A percentile compares a stretch with the other conserved stretches of the same genome.
Evolutionary conservation across 2,888 invertebrate species (phyloP).

Genomic region (Rhamphomyia laevipes): DNA sequence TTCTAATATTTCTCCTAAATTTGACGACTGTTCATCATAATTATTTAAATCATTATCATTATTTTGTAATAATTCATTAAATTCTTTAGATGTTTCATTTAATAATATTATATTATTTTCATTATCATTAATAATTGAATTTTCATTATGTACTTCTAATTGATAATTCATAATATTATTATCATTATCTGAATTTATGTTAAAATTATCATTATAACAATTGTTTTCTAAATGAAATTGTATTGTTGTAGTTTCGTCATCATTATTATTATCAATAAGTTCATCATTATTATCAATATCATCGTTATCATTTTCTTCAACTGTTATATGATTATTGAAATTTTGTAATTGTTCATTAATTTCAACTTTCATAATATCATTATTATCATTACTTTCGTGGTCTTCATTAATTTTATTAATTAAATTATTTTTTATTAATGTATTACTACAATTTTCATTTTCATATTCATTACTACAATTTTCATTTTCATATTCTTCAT

Average conservation of each 20-base stretch:
- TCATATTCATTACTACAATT: not conserved
- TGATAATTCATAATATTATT: too few species aligned
- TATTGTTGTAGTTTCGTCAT: not conserved
- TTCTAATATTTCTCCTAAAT: not conserved
- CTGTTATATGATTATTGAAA: not conserved
- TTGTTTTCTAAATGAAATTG: too few species aligned
- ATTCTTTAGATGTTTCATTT: too few species aligned
- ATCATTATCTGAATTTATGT: too few species aligned
- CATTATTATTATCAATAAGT: not conserved
- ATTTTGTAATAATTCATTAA: too few species aligned
- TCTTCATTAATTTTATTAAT: too few species aligned
- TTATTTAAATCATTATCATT: too few species aligned
- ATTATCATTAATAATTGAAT: too few species aligned
- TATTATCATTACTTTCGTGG: not conserved
- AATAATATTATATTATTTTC: too few species aligned
- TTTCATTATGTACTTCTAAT: too few species aligned
- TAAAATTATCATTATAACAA: too few species aligned
- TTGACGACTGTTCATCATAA: too few species aligned
- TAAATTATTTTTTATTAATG: not conserved
- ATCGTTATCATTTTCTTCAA: not conserved
- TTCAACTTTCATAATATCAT: conserved; percentile 5
- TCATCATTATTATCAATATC: not conserved
- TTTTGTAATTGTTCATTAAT: not conserved
- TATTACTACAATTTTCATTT: not conserved
- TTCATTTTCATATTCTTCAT: not conserved